Evolutionary conservation across 35 echinoderm and acorn worm species (phyloP).

Genomic region (Stichopus chloronotus): DNA sequence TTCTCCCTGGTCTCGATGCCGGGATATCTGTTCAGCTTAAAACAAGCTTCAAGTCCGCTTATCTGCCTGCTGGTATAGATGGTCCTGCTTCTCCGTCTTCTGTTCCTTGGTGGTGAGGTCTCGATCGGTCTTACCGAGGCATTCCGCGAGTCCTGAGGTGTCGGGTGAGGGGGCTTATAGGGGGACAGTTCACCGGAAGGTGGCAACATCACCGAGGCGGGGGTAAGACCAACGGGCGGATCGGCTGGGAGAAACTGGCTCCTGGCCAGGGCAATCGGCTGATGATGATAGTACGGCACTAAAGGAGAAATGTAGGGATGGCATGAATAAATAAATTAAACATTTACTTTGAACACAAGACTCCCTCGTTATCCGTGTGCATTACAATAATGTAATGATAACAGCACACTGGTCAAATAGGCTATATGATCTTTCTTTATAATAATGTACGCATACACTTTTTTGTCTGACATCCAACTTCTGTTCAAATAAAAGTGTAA

Average conservation of each 20-base stretch:
- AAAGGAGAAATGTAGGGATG: not conserved
- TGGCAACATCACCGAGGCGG: not conserved
- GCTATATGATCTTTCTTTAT: too few species aligned
- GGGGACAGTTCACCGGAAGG: slow-evolving; percentile 1
- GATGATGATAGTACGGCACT: not conserved
- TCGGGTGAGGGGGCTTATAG: slow-evolving; percentile 46
- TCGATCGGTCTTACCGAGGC: slow-evolving; percentile 27
- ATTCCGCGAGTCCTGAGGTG: slow-evolving; percentile 30
- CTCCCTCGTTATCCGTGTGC: too few species aligned
- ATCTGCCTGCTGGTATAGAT: slow-evolving; percentile 72
- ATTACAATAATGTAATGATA: too few species aligned
- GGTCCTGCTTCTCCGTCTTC: slow-evolving; percentile 75
- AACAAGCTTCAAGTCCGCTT: slow-evolving; percentile 64
- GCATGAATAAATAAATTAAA: not conserved
- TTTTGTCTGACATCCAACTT: too few species aligned
- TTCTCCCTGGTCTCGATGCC: slow-evolving; percentile 72
- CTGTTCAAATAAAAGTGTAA: too few species aligned
- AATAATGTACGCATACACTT: too few species aligned
- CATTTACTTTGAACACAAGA: too few species aligned
- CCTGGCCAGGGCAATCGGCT: too few species aligned
- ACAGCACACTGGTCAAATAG: too few species aligned
- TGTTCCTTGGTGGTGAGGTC: slow-evolving; percentile 45
- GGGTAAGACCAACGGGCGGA: not conserved
- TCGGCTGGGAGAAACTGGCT: not conserved
- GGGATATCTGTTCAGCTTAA: slow-evolving; percentile 76